Evolutionary conservation across 2,797 vertebrate species (phyloP).

Genomic region (Ctenopoma kingsleyae): DNA sequence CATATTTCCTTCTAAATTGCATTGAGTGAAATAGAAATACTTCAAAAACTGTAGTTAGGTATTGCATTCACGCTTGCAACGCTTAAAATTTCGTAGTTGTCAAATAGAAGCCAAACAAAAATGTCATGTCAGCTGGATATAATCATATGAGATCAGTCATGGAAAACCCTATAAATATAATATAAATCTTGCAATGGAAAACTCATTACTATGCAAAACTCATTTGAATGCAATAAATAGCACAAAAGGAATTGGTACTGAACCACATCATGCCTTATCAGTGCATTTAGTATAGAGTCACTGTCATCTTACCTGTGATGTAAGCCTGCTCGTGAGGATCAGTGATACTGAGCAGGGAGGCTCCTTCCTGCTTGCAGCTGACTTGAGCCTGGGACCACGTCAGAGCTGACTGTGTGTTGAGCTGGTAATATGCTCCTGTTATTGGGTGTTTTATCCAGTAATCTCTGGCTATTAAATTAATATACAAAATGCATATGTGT

Average conservation of each 20-base stretch:
- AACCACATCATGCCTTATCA: not conserved
- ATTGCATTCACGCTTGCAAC: no score
- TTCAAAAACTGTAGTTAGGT: no score
- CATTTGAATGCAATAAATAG: not conserved
- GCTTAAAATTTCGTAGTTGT: no score
- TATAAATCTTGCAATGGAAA: not conserved
- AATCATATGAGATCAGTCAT: no score
- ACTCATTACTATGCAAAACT: no score
- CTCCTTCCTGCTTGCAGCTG: slow-evolving; percentile 90
- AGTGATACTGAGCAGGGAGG: slow-evolving; percentile 87
- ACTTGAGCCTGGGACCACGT: slow-evolving; percentile 90
- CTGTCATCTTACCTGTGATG: slow-evolving; percentile 83
- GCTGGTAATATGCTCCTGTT: slow-evolving; percentile 87
- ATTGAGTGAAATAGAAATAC: no score
- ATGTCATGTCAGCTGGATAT: no score
- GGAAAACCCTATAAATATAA: no score
- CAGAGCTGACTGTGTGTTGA: slow-evolving; percentile 85
- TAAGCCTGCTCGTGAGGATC: slow-evolving; percentile 89
- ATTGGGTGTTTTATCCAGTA: slow-evolving; percentile 84
- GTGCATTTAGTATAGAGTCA: not conserved
- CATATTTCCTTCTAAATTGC: no score
- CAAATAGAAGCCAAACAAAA: no score
- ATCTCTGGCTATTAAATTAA: slow-evolving; percentile 72
- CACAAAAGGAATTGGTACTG: not conserved
- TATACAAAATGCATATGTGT: slow-evolving; percentile 1